Conservation (phyloP, 30 jellyfish, hydroid and myxozoan genomes). For the Aurelia aurita region DNA sequence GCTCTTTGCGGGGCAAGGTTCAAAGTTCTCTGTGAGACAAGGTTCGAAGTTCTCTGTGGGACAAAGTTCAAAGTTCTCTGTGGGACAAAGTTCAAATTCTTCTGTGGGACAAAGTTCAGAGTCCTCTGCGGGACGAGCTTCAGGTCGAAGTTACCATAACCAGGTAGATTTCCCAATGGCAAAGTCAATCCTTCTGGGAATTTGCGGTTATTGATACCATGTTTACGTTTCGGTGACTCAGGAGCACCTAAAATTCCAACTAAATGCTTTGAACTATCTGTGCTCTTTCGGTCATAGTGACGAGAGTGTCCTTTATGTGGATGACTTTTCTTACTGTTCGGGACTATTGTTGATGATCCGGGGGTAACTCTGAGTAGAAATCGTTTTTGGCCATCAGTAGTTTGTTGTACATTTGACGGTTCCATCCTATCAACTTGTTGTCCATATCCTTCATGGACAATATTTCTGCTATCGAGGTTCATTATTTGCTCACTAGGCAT, state of each 20-base stretch:
- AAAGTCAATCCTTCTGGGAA: not conserved
- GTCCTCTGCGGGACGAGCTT: slow-evolving; percentile 7
- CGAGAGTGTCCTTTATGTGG: not conserved
- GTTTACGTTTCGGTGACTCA: slow-evolving; percentile 27
- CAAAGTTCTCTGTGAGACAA: not conserved
- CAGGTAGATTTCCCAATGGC: slow-evolving; percentile 26
- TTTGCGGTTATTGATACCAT: slow-evolving; percentile 13
- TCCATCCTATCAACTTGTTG: not conserved
- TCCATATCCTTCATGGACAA: not conserved
- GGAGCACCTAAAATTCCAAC: not conserved
- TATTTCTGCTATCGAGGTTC: no score
- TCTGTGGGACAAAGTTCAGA: not conserved
- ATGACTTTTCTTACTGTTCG: slow-evolving; percentile 31
- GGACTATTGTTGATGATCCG: slow-evolving; percentile 13
- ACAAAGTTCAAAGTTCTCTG: not conserved
- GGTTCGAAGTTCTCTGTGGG: not conserved
- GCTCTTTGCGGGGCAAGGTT: not conserved
- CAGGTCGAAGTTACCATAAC: slow-evolving; percentile 20
- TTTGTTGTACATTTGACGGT: not conserved
- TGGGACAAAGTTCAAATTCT: not conserved
- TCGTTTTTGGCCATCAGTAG: slow-evolving; percentile 20
- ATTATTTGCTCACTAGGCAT: no score
- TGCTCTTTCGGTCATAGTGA: not conserved
- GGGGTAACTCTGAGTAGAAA: slow-evolving; percentile 29
- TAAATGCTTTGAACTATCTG: not conserved